Evolutionary conservation across 2,113 vertebrate species (phyloP), one percentile per base, ranked within the genome.

Genomic region (Plecotus auritus): DNA sequence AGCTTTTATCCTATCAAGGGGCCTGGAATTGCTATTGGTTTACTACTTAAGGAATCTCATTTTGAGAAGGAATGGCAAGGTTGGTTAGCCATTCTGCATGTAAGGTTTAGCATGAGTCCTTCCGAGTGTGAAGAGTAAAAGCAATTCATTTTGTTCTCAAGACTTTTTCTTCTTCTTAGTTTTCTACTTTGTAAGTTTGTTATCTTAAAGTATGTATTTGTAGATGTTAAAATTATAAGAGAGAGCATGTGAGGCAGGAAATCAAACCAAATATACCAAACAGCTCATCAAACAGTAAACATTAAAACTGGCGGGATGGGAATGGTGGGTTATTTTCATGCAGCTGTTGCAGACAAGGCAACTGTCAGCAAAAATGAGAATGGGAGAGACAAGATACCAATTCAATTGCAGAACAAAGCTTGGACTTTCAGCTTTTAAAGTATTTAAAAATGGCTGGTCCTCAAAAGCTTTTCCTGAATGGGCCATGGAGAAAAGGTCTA

Each of bases 401-500:
- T 64, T 88, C 13, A 95, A 45, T 13, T 93, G 85, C 67, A 93
- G 49, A 91, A 23, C 14, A 92, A 72, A 35, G 90, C 32, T 64
- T 72, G 10, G 42, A 81, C 40, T 54, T 85, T 67, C 37, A 69
- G 4, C 85, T 97, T 97, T 94, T 69, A 80, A 95, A 23, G 92
- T 97, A 54, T 91, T 83, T 59, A 85, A 97, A 96, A 97, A 73
- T 95, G 95, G 35, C 72, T 61, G 28, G 86, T 35, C 26, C 88
- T 96, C 94, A 98, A 94, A 96, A 59, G 91, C 88, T 96, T 94
- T 88, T 56, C 96, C 88, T 96, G 99, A 98, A 96, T 98, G 97
- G 12, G 96, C 96, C 95, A 99, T 88, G 40, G 91, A 74, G 16
- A 98, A 98, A 35, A 99, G 98, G 97, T 99, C 98, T 92, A 99